These are phyloP conservation scores for Cliona cf. orientalis DNA, from an alignment of 37 sponge, comb jelly and placozoan species.

Conservation along the genomic window DNA sequence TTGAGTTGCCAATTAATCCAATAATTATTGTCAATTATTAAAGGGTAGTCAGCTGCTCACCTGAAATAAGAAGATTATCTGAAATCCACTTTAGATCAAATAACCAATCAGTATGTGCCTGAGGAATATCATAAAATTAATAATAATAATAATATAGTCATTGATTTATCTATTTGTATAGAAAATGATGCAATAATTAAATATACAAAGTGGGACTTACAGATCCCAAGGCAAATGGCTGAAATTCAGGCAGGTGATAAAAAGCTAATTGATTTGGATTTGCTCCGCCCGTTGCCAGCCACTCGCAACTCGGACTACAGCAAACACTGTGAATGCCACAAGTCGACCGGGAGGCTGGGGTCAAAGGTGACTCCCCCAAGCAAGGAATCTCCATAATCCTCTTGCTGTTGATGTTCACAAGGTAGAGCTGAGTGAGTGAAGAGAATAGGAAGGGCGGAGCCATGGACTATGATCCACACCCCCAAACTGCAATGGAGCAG, in stretches of 20 bases:
- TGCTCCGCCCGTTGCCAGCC: conserved; percentile 74
- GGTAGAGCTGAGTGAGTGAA: conserved; percentile 28
- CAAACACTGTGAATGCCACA: conserved; percentile 79
- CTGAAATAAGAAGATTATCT: conserved; percentile 75
- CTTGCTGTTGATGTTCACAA: conserved; percentile 20
- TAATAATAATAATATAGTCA: neutral
- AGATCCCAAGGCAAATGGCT: conserved; percentile 64
- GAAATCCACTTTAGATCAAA: conserved; percentile 83
- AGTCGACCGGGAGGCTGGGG: conserved; percentile 8
- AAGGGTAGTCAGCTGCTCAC: no score
- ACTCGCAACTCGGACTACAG: conserved; percentile 24
- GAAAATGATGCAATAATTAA: conserved; percentile 2
- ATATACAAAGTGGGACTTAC: conserved; percentile 45
- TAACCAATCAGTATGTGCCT: conserved; percentile 92
- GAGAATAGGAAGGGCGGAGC: neutral
- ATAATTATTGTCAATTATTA: neutral
- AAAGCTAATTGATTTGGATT: conserved; percentile 77
- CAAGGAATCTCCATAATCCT: conserved; percentile 33
- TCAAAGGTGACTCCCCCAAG: neutral
- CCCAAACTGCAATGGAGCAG: no score
- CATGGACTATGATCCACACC: neutral
- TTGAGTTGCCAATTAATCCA: neutral
- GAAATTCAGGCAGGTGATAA: conserved; percentile 66
- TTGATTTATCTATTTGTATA: neutral
- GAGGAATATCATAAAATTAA: neutral